Evolutionary conservation across 1,140 invertebrate species (phyloP), one percentile per base, ranked within the genome.

Genomic region (Aphaenogaster ashmeadi): DNA sequence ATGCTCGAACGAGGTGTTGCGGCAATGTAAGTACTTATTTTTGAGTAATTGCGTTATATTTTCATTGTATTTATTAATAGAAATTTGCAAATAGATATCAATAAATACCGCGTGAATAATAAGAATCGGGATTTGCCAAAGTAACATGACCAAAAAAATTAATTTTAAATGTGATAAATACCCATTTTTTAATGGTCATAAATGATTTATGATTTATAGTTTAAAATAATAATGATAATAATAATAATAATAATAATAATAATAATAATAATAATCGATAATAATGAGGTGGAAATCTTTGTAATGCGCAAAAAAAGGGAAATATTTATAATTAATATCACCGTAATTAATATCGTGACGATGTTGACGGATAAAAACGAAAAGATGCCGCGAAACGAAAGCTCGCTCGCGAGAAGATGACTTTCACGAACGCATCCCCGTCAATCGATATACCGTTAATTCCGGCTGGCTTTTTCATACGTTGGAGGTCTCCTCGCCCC

Each of bases 1-100:
- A 47, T 81, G 87, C 0, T 86, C 91, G 2, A 81, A 33, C 8
- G 92, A 93, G n/a, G 52, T 52, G 13, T 15, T 69, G 36, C 94
- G 93, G 79, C 93, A 93, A 74, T 94, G 94, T 94, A 74, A 95
- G 92, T 90, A 89, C 62, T 47, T 18, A 21, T 11, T 74, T 86
- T 62, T 15, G 3, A 62, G 0, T 56, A 44, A 36, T 60, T 3
- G 9, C 18, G 11, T 2, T 47, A 41, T 41, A 38, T 11, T 78
- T 13, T 58, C 7, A 75, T 72, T 36, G 21, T 41, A 38, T 78
- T 58, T 21, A 78, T 11, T 2, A 11, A 2, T 27, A 44, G 33
- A 71, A 52, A 81, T 71, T 56, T 56, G 71, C 1, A 15, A n/a
- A 69, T 21, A 71, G 3, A 47, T 62, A 44, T 72, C 27, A 75